Evolutionary conservation across 2,888 invertebrate species (phyloP), one percentile per base, ranked within the genome.

Genomic region (Drosophila greeni): DNA sequence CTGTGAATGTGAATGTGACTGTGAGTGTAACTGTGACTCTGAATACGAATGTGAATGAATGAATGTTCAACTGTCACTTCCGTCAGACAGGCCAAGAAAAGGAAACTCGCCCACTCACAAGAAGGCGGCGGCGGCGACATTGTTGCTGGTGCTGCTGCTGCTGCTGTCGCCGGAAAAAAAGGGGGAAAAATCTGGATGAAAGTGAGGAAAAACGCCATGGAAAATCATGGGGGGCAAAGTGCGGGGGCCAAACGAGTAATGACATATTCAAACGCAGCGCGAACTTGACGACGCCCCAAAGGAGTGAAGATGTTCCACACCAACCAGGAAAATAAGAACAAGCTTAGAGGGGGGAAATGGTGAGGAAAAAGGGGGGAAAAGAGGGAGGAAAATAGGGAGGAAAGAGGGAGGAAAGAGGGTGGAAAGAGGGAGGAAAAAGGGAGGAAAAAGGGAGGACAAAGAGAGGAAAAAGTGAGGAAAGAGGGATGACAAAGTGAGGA

Each of bases 1-100:
- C 68, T 75, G 73, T 2, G 36, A 59, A 55, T 34, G 29, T 42
- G 74, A 61, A 57, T 76, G 39, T 5, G 77, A 67, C 49, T 74
- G 74, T 31, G 75, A 60, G 53, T 76, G 16, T 14, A 75, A 69
- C 55, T 71, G 74, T 67, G 40, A 40, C 60, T 75, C 73, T 5
- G 37, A 60, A 20, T 36, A 26, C 42, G 74, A 62, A 58, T 76
- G 39, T 23, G 77, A 40, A 75, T 75, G 74, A 78, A 84, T 80
- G 79, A 84, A 80, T 80, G 79, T 84, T 80, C 79, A 80, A 84
- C 82, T 80, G 79, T 80, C 84, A 84, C 79, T 80, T 79, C 79
- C 79, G 84, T 57, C 76, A 59, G 73, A 58, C 66, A 58, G 40
- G 58, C 57, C 58, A 59, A 59, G 58, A 43, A 59, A 59, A 56